Conservation (phyloP, 37 sponge, comb jelly and placozoan genomes). For the Mnemiopsis leidyi region DNA sequence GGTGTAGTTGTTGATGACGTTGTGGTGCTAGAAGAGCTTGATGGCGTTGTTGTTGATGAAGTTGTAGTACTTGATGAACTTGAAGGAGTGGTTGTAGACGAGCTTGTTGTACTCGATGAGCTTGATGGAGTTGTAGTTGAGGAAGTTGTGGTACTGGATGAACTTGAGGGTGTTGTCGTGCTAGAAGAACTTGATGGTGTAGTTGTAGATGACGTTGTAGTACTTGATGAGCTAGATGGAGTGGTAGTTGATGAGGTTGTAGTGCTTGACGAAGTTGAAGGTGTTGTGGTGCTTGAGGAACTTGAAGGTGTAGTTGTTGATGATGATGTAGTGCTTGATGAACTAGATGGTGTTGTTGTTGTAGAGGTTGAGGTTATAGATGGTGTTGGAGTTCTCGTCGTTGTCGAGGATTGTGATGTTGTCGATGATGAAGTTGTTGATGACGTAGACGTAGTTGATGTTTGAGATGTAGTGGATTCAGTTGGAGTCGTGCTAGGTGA, state of each 20-base stretch:
- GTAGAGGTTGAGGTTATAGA: not conserved
- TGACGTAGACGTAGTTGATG: not conserved
- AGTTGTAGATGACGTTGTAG: not conserved
- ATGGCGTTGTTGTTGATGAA: not conserved
- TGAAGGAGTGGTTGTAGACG: not conserved
- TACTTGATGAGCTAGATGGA: not conserved
- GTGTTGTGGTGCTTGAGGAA: not conserved
- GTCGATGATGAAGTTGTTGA: not conserved
- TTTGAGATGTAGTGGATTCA: not conserved
- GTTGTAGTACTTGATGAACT: not conserved
- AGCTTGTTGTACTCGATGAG: not conserved
- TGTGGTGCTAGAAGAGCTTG: not conserved
- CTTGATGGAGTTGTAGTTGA: not conserved
- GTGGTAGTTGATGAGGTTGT: too few species aligned
- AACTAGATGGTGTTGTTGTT: not conserved
- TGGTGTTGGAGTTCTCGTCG: not conserved
- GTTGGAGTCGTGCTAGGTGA: not conserved
- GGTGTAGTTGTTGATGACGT: not conserved
- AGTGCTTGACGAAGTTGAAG: not conserved
- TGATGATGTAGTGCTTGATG: not conserved
- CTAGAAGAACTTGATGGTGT: not conserved
- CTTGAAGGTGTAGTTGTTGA: slow-evolving; percentile 1
- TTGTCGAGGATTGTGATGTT: not conserved
- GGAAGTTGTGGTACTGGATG: not conserved
- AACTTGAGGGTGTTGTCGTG: not conserved